phyloP scores from a whole-genome alignment of 2,888 invertebrate species.

The Merodon equestris region DNA sequence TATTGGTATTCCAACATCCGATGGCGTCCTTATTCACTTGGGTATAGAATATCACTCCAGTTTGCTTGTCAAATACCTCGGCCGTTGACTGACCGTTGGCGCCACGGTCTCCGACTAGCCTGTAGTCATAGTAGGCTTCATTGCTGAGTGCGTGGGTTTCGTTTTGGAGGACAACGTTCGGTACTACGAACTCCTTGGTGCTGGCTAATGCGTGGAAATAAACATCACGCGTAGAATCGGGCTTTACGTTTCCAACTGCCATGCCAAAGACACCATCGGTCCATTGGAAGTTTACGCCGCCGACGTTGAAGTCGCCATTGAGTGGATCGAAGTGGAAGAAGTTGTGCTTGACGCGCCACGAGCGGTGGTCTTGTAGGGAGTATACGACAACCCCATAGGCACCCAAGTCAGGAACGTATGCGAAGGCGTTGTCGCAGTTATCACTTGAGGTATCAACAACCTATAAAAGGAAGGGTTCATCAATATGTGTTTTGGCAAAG shows the following conservation, averaged over 20 bases:
- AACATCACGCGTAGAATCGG: constrained; percentile 83
- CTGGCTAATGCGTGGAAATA: constrained; percentile 92
- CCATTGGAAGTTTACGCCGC: constrained; percentile 91
- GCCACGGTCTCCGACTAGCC: constrained; percentile 86
- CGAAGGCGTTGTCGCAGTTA: constrained; percentile 87
- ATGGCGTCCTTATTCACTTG: constrained; percentile 88
- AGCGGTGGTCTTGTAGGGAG: constrained; percentile 85
- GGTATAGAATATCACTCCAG: constrained; percentile 87
- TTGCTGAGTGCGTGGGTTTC: constrained; percentile 84
- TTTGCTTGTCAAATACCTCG: constrained; percentile 84
- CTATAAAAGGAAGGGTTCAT: constrained; percentile 78
- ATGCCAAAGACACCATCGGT: constrained; percentile 90
- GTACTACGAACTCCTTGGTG: constrained; percentile 89
- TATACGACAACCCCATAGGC: constrained; percentile 89
- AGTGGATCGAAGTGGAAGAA: constrained; percentile 92
- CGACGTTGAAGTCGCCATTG: constrained; percentile 87
- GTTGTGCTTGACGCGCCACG: constrained; percentile 89
- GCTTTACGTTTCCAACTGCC: constrained; percentile 83
- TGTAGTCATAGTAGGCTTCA: constrained; percentile 85
- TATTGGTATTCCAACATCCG: constrained; percentile 88
- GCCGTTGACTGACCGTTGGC: constrained; percentile 86
- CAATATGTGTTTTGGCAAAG: not conserved
- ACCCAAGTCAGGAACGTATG: constrained; percentile 88
- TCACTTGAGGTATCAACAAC: constrained; percentile 85
- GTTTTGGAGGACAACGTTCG: constrained; percentile 86